Percentiles rank a stretch among this genome's conserved stretches.
Evolutionary conservation across 2,888 invertebrate species (phyloP).

Genomic region (Pediacus dermestoides): DNA sequence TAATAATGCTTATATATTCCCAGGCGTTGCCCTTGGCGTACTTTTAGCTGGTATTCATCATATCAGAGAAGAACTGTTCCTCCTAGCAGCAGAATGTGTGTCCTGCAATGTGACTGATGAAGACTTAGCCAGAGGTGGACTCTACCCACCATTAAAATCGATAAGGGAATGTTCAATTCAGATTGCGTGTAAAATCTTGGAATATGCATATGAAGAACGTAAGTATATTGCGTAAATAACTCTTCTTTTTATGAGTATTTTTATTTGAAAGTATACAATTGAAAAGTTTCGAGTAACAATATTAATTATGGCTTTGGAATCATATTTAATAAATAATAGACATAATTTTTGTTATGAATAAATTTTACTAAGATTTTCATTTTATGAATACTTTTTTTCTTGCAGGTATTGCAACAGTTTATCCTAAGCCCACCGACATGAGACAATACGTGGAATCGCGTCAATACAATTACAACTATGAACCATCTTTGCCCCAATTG

Average conservation of each 20-base stretch:
- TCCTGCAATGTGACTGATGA: conserved; percentile 79
- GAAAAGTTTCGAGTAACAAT: no score
- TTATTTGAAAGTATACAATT: no score
- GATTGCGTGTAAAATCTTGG: conserved; percentile 83
- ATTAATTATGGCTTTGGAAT: no score
- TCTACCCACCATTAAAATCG: conserved; percentile 85
- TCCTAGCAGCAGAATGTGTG: conserved; percentile 87
- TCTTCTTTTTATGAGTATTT: no score
- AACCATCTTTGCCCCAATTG: conserved; percentile 68
- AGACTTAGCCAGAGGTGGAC: conserved; percentile 79
- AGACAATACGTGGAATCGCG: conserved; percentile 66
- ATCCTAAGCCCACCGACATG: conserved; percentile 80
- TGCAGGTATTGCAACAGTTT: conserved; percentile 76
- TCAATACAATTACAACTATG: conserved; percentile 76
- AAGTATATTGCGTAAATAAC: conserved; percentile 38
- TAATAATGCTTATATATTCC: conserved; percentile 97
- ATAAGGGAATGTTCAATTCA: conserved; percentile 85
- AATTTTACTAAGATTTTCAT: not conserved
- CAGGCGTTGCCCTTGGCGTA: conserved; percentile 91
- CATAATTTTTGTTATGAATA: not conserved
- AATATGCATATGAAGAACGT: conserved; percentile 88
- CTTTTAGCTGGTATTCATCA: conserved; percentile 89
- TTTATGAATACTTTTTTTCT: conserved; percentile 21
- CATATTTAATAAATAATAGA: not conserved
- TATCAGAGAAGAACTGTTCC: conserved; percentile 90